A percentile compares a stretch with the other conserved stretches of the same genome.
Evolutionary conservation across 2,113 vertebrate species (phyloP).

Genomic region (Coracopsis vasa): DNA sequence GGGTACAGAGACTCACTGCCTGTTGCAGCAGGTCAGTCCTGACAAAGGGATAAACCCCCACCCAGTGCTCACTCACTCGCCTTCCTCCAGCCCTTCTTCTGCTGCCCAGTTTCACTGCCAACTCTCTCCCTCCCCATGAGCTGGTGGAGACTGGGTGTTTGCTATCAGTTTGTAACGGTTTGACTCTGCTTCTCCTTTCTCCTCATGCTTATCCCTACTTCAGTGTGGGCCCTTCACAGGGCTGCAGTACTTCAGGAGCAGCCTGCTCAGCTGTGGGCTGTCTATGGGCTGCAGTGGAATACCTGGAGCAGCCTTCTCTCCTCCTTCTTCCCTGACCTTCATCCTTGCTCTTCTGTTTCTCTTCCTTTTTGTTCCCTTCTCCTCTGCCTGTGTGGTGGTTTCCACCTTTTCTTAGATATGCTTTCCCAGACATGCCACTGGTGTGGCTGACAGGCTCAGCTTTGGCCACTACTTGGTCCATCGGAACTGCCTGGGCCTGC

Average conservation of each 20-base stretch:
- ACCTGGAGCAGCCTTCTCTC: background rate
- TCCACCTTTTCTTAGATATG: background rate
- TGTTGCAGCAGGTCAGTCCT: background rate
- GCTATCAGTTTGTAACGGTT: background rate
- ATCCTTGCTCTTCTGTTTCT: background rate
- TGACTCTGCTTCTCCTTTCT: background rate
- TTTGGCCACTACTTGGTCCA: accelerated
- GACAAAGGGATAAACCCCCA: background rate
- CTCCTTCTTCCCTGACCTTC: background rate
- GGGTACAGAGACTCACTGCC: background rate
- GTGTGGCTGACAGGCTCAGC: background rate
- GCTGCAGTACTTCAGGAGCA: background rate
- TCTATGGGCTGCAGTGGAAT: background rate
- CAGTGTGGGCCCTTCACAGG: background rate
- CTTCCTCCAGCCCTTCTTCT: background rate
- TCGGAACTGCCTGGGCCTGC: background rate
- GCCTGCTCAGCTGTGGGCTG: accelerated
- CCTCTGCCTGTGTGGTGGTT: background rate
- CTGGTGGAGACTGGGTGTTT: background rate
- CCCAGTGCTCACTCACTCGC: background rate
- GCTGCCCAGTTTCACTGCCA: background rate
- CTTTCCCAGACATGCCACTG: background rate
- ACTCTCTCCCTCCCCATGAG: accelerated
- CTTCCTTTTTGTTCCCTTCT: background rate
- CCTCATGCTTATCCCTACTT: background rate